These are phyloP conservation scores for Apis dorsata DNA, from an alignment of 1,140 invertebrate species.

Conservation along the genomic window DNA sequence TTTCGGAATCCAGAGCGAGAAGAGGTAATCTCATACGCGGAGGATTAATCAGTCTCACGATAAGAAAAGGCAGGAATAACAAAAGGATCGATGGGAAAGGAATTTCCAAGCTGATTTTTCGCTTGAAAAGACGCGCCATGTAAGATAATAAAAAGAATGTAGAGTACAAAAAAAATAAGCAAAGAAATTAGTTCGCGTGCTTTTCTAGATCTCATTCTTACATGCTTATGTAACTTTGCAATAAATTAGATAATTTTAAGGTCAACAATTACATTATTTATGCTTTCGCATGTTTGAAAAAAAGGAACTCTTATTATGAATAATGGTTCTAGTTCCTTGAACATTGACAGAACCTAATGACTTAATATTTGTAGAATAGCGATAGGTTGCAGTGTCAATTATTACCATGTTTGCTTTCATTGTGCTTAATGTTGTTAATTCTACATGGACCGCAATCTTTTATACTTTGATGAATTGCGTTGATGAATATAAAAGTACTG, in stretches of 20 bases:
- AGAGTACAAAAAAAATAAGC: not conserved
- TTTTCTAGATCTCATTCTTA: constrained; percentile 6
- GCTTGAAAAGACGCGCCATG: constrained; percentile 45
- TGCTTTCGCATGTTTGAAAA: not conserved
- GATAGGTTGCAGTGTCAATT: constrained; percentile 35
- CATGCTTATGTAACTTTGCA: constrained; percentile 17
- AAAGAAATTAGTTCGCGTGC: constrained; percentile 9
- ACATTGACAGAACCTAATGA: not conserved
- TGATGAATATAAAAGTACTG: not conserved
- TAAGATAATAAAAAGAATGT: constrained; percentile 30
- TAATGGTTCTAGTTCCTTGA: not conserved
- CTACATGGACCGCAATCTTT: constrained; percentile 1
- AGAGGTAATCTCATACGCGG: constrained; percentile 52
- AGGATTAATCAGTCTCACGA: constrained; percentile 65
- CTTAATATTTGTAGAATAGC: constrained; percentile 19
- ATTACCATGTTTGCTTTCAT: constrained; percentile 45
- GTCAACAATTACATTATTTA: constrained; percentile 15
- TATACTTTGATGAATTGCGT: not conserved
- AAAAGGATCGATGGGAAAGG: constrained; percentile 53
- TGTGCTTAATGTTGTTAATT: constrained; percentile 37
- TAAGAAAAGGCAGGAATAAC: constrained; percentile 51
- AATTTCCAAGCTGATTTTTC: constrained; percentile 48
- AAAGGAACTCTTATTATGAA: not conserved
- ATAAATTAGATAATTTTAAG: constrained; percentile 29
- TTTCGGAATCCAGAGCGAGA: constrained; percentile 45